Evolutionary conservation across 2,113 vertebrate genomes (phyloP).

Genomic region (Morone saxatilis): DNA sequence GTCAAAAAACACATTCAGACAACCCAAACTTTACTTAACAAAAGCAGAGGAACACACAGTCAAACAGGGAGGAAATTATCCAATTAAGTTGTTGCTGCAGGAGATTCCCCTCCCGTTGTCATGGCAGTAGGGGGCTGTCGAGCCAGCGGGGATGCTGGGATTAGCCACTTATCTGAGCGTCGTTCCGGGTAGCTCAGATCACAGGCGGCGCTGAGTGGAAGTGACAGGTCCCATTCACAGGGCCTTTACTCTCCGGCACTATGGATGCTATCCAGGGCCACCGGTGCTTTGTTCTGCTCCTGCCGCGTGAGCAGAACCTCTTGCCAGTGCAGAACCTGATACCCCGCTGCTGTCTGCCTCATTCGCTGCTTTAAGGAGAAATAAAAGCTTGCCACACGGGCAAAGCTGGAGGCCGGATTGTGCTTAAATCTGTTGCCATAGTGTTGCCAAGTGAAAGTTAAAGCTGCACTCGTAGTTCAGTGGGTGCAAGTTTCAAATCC

Average conservation of each 20-base stretch:
- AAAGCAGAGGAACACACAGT: slow-evolving; percentile 57
- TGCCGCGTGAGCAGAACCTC: slow-evolving; percentile 63
- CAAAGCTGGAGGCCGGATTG: slow-evolving; percentile 45
- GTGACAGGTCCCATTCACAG: slow-evolving; percentile 78
- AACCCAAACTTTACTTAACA: slow-evolving; percentile 66
- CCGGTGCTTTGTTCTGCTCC: slow-evolving; percentile 69
- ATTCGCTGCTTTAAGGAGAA: slow-evolving; percentile 58
- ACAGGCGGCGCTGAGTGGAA: slow-evolving; percentile 77
- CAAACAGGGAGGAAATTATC: slow-evolving; percentile 76
- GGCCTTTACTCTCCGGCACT: slow-evolving; percentile 65
- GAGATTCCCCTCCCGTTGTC: slow-evolving; percentile 74
- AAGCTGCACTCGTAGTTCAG: slow-evolving; percentile 62
- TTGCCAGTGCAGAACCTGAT: slow-evolving; percentile 71
- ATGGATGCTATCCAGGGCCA: slow-evolving; percentile 71
- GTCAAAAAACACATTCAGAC: slow-evolving; percentile 46
- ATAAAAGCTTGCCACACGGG: slow-evolving; percentile 55
- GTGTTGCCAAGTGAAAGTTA: slow-evolving; percentile 57
- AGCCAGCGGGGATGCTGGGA: slow-evolving; percentile 71
- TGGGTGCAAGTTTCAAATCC: slow-evolving; percentile 55
- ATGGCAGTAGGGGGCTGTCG: slow-evolving; percentile 69
- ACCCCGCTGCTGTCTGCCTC: slow-evolving; percentile 50
- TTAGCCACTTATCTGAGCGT: slow-evolving; percentile 77
- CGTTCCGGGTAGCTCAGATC: slow-evolving; percentile 78
- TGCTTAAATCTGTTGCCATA: slow-evolving; percentile 54
- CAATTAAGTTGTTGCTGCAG: slow-evolving; percentile 77